phyloP scores from a whole-genome alignment of 2,113 vertebrate species.

The Actenoides lindsayi region DNA sequence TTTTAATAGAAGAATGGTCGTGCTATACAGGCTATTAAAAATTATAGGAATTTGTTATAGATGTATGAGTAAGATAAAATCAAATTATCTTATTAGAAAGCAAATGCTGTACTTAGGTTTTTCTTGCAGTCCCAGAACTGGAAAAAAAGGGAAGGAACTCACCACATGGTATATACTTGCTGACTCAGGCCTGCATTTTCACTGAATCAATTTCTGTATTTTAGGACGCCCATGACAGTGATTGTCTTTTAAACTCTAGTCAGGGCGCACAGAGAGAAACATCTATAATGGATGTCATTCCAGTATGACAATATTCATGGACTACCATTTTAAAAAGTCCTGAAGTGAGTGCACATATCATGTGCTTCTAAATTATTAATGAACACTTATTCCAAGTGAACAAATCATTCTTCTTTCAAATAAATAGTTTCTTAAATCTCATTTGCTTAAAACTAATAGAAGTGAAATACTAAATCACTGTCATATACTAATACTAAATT shows the following conservation, averaged over 20 bases:
- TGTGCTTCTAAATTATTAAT: background rate
- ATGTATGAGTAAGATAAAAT: background rate
- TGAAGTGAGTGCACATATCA: background rate
- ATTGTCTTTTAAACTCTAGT: background rate
- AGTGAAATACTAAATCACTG: background rate
- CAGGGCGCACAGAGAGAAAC: background rate
- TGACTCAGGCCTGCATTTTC: background rate
- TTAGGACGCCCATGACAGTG: background rate
- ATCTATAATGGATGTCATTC: background rate
- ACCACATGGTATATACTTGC: background rate
- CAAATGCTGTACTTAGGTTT: background rate
- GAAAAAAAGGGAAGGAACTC: background rate
- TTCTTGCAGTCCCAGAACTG: background rate
- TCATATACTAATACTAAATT: too few species aligned
- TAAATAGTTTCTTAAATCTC: background rate
- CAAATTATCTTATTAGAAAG: conserved; percentile 2
- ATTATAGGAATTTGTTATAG: background rate
- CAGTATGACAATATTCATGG: background rate
- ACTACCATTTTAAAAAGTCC: background rate
- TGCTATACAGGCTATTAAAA: conserved; percentile 27
- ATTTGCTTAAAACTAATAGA: background rate
- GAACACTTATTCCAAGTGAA: background rate
- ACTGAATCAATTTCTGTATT: background rate
- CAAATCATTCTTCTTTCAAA: background rate
- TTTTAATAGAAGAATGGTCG: conserved; percentile 29